Conservation (phyloP, 2,797 vertebrate species). For the Lindbergichthys nudifrons region DNA sequence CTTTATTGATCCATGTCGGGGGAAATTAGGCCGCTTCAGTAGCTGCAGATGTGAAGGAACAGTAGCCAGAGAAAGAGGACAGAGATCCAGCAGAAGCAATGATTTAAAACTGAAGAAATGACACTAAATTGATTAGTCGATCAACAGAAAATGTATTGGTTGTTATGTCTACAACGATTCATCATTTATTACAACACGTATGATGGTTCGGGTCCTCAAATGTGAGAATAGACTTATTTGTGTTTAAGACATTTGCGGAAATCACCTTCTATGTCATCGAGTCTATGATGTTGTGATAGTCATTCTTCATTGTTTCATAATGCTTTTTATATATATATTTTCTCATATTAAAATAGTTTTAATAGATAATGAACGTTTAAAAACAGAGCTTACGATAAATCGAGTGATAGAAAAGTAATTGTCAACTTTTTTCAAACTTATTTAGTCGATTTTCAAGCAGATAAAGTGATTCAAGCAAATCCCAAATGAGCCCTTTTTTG, state of each 20-base stretch:
- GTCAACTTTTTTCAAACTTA: too few species aligned
- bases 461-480: too few species aligned
- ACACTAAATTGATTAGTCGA: not conserved
- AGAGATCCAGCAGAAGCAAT: not conserved
- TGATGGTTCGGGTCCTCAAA: too few species aligned
- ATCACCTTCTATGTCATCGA: not conserved
- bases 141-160: not conserved
- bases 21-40: not conserved
- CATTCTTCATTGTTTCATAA: not conserved
- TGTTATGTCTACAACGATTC: too few species aligned
- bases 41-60: not conserved
- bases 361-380: too few species aligned
- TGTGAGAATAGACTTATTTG: too few species aligned
- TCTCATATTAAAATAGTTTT: too few species aligned
- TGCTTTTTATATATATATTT: not conserved
- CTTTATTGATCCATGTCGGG: constrained; percentile 40
- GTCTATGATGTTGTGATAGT: not conserved
- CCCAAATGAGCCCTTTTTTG: too few species aligned
- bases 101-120: not conserved
- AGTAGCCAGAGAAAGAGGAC: fast-evolving
- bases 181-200: too few species aligned
- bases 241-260: not conserved
- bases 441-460: too few species aligned
- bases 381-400: too few species aligned
- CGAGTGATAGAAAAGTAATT: too few species aligned